A percentile compares a stretch with the other conserved stretches of the same genome.
Conservation (phyloP, 2,888 invertebrate species). For the Meliscaeva auricollis region DNA sequence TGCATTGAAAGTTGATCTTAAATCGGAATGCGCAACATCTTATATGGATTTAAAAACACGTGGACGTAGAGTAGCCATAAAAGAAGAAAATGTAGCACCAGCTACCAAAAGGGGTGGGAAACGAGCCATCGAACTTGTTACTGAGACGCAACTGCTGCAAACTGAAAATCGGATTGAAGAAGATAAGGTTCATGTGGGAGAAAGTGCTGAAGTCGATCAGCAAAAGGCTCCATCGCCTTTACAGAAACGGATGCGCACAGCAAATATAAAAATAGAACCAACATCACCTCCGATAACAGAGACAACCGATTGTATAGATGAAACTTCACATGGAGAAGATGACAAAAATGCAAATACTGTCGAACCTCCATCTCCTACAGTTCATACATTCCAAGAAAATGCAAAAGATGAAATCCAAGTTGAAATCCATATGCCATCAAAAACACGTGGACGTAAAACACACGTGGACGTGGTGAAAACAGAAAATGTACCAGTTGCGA, state of each 20-base stretch:
- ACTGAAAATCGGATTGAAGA: not conserved
- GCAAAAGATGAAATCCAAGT: not conserved
- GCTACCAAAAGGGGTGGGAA: not conserved
- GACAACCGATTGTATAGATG: not conserved
- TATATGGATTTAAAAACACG: slow-evolving; percentile 26
- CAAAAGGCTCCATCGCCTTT: not conserved
- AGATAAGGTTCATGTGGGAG: not conserved
- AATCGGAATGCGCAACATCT: not conserved
- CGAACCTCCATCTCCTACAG: too few species aligned
- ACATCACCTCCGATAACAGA: not conserved
- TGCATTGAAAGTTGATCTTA: not conserved
- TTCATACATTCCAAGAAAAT: not conserved
- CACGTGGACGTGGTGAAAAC: not conserved
- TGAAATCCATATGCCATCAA: not conserved
- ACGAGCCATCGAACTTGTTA: not conserved
- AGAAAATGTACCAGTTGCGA: not conserved
- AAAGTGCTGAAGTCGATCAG: not conserved
- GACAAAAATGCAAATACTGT: not conserved
- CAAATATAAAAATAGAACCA: not conserved
- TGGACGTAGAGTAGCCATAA: not conserved
- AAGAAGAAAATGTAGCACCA: not conserved
- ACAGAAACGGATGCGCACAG: not conserved
- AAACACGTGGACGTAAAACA: not conserved
- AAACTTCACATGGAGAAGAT: not conserved
- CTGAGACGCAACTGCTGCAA: not conserved